Evolutionary conservation across 2,888 invertebrate species (phyloP).

Genomic region (Thera obeliscata): DNA sequence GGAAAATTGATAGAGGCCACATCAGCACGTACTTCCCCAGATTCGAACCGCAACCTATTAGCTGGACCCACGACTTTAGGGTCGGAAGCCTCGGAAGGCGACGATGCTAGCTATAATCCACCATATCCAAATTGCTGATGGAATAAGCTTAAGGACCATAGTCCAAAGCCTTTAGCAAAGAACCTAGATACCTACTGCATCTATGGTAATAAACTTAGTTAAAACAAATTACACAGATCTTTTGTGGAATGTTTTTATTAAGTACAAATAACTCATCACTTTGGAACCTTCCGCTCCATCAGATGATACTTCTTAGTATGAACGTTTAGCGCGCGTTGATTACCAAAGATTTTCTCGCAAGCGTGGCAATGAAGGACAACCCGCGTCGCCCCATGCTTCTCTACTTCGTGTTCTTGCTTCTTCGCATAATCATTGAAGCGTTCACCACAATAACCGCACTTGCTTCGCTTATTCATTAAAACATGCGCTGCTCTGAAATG

Average conservation of each 20-base stretch:
- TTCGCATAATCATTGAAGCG: constrained; percentile 70
- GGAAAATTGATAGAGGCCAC: too few species aligned
- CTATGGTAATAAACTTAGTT: too few species aligned
- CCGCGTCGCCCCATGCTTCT: constrained; percentile 66
- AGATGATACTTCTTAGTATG: constrained; percentile 56
- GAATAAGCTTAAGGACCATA: too few species aligned
- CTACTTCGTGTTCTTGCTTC: constrained; percentile 67
- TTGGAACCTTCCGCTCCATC: constrained; percentile 24
- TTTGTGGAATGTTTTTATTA: background rate
- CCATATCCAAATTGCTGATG: too few species aligned
- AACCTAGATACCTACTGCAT: too few species aligned
- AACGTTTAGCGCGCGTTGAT: constrained; percentile 73
- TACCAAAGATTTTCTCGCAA: constrained; percentile 76
- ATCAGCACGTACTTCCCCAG: too few species aligned
- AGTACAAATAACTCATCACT: constrained; percentile 3
- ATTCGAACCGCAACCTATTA: too few species aligned
- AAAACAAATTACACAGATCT: background rate
- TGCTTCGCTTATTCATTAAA: constrained; percentile 52
- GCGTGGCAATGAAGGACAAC: constrained; percentile 71
- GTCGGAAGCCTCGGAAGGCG: too few species aligned
- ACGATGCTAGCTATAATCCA: too few species aligned
- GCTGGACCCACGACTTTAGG: too few species aligned
- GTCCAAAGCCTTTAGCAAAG: too few species aligned
- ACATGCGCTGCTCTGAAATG: constrained; percentile 59
- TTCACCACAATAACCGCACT: constrained; percentile 64